phyloP scores from a whole-genome alignment of 2,888 invertebrate species.

The Ariolimax columbianus region DNA sequence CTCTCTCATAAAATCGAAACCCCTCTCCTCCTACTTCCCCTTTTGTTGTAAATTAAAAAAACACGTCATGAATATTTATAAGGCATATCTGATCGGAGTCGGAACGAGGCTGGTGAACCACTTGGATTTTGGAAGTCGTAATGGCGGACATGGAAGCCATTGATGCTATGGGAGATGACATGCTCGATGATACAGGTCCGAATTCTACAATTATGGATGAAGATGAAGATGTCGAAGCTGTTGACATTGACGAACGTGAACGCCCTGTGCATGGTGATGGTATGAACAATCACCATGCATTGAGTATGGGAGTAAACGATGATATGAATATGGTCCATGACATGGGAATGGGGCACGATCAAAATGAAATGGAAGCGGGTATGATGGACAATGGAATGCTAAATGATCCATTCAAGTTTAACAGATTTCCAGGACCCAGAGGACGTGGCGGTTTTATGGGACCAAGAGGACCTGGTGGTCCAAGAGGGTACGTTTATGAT shows the following conservation, averaged over 20 bases:
- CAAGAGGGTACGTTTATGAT: conserved; percentile 48
- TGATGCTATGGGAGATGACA: conserved; percentile 67
- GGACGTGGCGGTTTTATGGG: conserved; percentile 60
- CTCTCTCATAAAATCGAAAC: too few species aligned
- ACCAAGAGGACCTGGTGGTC: conserved; percentile 57
- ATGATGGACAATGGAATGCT: conserved; percentile 50
- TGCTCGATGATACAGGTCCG: conserved; percentile 46
- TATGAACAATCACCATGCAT: neutral
- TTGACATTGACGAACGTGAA: neutral
- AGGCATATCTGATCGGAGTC: neutral
- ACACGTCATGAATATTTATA: neutral
- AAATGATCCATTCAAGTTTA: conserved; percentile 52
- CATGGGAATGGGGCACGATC: neutral
- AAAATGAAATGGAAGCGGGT: conserved; percentile 28
- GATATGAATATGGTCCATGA: neutral
- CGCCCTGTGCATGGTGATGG: conserved; percentile 11
- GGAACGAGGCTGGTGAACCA: conserved; percentile 31
- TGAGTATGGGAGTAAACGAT: conserved; percentile 32
- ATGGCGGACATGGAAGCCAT: conserved; percentile 66
- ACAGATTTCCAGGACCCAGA: conserved; percentile 62
- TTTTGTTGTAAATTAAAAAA: neutral
- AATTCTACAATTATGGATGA: conserved; percentile 37
- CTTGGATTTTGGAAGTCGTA: conserved; percentile 43
- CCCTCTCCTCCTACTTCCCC: too few species aligned
- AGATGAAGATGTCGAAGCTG: conserved; percentile 19